A percentile compares a stretch with the other conserved stretches of the same genome.
Conservation (phyloP, 2,797 vertebrate genomes). For the Meriones psammophilus region DNA sequence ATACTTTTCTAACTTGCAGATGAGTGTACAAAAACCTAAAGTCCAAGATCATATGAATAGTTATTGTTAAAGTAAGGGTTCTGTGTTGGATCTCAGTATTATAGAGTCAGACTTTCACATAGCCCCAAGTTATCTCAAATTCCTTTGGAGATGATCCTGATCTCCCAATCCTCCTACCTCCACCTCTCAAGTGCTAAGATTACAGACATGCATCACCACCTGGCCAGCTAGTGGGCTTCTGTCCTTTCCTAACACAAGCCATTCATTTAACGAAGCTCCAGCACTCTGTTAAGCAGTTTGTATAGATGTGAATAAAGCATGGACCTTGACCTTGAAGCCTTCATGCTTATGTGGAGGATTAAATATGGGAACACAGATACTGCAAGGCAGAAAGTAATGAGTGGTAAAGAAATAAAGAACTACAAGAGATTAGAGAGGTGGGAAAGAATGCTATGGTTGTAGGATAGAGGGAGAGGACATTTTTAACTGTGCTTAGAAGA, state of each 20-base stretch:
- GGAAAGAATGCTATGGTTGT: conserved; percentile 49
- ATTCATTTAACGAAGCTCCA: conserved; percentile 16
- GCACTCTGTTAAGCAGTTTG: conserved; percentile 49
- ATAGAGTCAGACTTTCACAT: not conserved
- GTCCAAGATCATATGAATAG: conserved; percentile 13
- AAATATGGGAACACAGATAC: conserved; percentile 68
- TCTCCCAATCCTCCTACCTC: too few species aligned
- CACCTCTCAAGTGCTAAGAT: not conserved
- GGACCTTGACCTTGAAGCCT: conserved; percentile 40
- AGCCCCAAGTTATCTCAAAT: not conserved
- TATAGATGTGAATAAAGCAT: conserved; percentile 21
- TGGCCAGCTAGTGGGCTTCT: not conserved
- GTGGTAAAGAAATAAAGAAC: conserved; percentile 55
- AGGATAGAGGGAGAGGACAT: conserved; percentile 48
- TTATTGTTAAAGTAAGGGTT: conserved; percentile 47
- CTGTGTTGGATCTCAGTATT: not conserved
- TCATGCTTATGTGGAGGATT: conserved; percentile 42
- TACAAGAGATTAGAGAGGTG: conserved; percentile 53
- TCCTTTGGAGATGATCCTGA: not conserved
- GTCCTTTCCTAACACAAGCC: not conserved
- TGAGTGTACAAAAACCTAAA: conserved; percentile 37
- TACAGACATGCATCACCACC: not conserved
- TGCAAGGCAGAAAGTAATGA: conserved; percentile 46
- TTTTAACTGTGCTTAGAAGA: conserved; percentile 67
- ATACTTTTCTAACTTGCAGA: not conserved